Base-by-base conservation (phyloP, 2,113 vertebrate species). In the Xerus inauris region DNA sequence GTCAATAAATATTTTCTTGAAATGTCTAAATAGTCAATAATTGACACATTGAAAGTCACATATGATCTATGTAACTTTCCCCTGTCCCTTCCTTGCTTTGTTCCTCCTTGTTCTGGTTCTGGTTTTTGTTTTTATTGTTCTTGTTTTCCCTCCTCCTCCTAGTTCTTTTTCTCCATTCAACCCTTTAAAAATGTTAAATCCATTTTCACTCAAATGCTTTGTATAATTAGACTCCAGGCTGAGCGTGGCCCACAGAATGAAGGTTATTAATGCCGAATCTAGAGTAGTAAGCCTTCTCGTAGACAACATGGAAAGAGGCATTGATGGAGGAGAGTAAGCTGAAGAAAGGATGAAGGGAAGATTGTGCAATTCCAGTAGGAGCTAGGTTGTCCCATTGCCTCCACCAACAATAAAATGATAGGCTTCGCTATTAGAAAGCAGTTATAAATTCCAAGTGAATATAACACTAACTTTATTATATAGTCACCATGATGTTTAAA, bases 321-420 rank as follows among this genome's bases (percentile, higher is more conserved):
- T 0, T 17, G 13, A 35, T 51, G 32, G 22, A 47, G 14, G 32
- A 49, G 10, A 47, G 9, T 14, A 14, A 38, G 10, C 1, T 59
- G 54, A 59, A 16, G 19, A 73, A 47, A n/a, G 13, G 17, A 35
- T 14, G 0, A 9, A 17, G 28, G 1, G 1, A 2, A 7, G 2
- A 6, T 9, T 28, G 8, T 47, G 22, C 35, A n/a, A 65, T 67
- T 45, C n/a, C 12, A 2, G 24, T 9, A 57, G 20, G 8, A 26
- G 5, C 1, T 5, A n/a, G 26, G 9, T 26, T 26, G 14, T 30
- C 35, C 35, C 16, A 20, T 28, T 49, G 6, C 19, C 8, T 81
- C 20, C 30, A 45, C 71, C 49, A 57, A 35, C 28, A 57, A 30
- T 13, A 13, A 19, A 26, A 57, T 35, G 5, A 12, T 12, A 59